Evolutionary conservation across 1,140 invertebrate species (phyloP).

Genomic region (Drosophila sproati): DNA sequence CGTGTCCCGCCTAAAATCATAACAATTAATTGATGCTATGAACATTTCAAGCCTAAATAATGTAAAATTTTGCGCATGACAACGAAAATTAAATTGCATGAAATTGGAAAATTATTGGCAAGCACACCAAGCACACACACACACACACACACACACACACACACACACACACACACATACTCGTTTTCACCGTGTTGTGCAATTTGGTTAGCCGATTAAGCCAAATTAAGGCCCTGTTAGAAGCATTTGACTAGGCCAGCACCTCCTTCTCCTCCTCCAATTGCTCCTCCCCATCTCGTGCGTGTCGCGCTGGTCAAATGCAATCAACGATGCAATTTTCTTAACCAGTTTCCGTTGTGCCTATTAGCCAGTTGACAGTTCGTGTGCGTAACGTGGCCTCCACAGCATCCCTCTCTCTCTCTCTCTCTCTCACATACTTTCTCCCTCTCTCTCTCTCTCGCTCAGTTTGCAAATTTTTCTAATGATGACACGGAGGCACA

Average conservation of each 20-base stretch:
- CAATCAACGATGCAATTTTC: constrained; percentile 82
- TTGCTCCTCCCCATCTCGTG: constrained; percentile 15
- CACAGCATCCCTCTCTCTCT: background rate
- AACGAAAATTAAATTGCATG: constrained; percentile 82
- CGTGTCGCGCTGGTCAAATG: constrained; percentile 61
- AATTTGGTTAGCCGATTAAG: constrained; percentile 79
- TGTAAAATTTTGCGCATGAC: constrained; percentile 59
- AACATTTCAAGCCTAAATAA: constrained; percentile 43
- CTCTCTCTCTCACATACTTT: background rate
- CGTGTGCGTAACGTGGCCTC: constrained; percentile 73
- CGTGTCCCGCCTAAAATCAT: constrained; percentile 19
- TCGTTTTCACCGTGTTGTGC: constrained; percentile 66
- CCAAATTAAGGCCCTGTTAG: constrained; percentile 75
- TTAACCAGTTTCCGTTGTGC: constrained; percentile 73
- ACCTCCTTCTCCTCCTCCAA: background rate
- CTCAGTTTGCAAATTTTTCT: constrained; percentile 56
- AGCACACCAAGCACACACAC: constrained; percentile 32
- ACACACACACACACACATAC: background rate
- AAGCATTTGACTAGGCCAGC: constrained; percentile 18
- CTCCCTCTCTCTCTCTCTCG: constrained; percentile 7
- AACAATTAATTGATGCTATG: constrained; percentile 53
- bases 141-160: constrained; percentile 21
- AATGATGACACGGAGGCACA: constrained; percentile 64
- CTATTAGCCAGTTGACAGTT: constrained; percentile 80
- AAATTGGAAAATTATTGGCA: constrained; percentile 79